Conservation (phyloP, 2,797 vertebrate species). For the Esox lucius region DNA sequence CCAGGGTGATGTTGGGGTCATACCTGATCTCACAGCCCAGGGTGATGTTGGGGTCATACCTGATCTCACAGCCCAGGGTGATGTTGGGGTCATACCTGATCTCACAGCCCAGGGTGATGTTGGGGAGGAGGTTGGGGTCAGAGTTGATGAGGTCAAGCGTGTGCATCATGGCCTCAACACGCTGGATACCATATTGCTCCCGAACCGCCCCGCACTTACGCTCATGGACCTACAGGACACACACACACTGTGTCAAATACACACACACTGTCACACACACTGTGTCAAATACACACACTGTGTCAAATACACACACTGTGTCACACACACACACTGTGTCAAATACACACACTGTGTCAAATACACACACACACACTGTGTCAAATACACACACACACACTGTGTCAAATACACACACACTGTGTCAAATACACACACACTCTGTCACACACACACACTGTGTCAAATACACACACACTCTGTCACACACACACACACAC, state of each 20-base stretch:
- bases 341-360: background rate
- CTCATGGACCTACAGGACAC: slow-evolving; percentile 82
- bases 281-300: no score
- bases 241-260: background rate
- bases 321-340: background rate
- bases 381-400: background rate
- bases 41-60: no score
- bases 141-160: slow-evolving; percentile 94
- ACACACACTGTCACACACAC: background rate
- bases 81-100: slow-evolving; percentile 73
- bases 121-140: slow-evolving; percentile 87
- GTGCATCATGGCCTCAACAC: slow-evolving; percentile 97
- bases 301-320: background rate
- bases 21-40: slow-evolving; percentile 16
- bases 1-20: no score
- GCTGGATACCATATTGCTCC: slow-evolving; percentile 97
- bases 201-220: slow-evolving; percentile 94
- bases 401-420: background rate
- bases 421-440: background rate
- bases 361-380: background rate
- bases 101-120: slow-evolving; percentile 94
- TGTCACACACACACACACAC: background rate
- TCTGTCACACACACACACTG: background rate
- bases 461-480: background rate
- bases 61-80: slow-evolving; percentile 16